Base-by-base conservation (phyloP, 1,140 invertebrate species). In the Patella vulgata region DNA sequence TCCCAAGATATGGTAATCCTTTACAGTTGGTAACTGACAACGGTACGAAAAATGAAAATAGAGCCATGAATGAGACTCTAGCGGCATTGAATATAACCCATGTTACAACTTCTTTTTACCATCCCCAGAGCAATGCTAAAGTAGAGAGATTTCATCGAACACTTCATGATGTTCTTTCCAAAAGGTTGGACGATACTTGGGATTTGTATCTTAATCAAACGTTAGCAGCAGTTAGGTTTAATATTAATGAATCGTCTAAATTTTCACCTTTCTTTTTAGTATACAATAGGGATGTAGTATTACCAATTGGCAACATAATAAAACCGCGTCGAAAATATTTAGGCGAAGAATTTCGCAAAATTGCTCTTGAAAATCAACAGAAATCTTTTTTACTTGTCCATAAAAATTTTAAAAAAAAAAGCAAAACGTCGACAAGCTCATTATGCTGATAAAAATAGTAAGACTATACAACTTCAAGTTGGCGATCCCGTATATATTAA, bases 141-240 rank as follows among this genome's bases (percentile, higher is more conserved):
- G 59, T 56, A 1, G 64, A 70, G 61, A 11, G 62, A 25, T 63
- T 62, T 17, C 70, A 68, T 46, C 21, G 66, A 17, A 63, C 62
- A 0, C 39, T 68, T 1, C 62, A 68, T 47, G 63, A 65, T 65
- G 23, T 68, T 8, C n/a, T 68, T 9, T 12, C 66, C 14, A 68
- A 62, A 17, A 71, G 62, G 23, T 11, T 68, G 11, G 14, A 54
- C 30, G 58, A 63, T n/a, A 50, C 46, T 1, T 68, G 65, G 61
- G 69, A 71, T 36, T 6, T 71, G 23, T 50, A 59, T 51, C 58
- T 68, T 9, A 61, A 61, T 40, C 53, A 61, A 31, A 54, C 54
- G 0, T 30, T 69, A 12, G 67, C 62, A n/a, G 57, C 61, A 30
- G 53, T 65, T 14, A 11, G 62, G 9, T 65, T 69, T 9, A 58